phyloP scores from a whole-genome alignment of 2,888 invertebrate genomes.

The Embidobia sp. region DNA sequence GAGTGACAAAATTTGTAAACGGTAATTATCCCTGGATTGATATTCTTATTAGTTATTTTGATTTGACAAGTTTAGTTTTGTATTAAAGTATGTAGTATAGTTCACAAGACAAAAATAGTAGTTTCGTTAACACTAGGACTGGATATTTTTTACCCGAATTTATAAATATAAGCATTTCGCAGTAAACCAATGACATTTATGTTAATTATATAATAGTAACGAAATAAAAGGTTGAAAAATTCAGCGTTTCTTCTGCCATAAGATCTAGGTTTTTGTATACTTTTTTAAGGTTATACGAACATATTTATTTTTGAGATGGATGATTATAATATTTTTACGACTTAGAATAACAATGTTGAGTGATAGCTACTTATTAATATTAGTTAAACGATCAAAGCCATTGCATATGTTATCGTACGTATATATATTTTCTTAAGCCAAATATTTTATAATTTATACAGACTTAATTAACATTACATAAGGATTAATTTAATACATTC shows the following conservation, averaged over 20 bases:
- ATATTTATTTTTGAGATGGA: slow-evolving; percentile 40
- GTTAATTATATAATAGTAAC: slow-evolving; percentile 4
- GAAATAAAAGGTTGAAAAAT: slow-evolving; percentile 25
- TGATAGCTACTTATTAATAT: slow-evolving; percentile 50
- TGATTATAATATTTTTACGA: slow-evolving; percentile 13
- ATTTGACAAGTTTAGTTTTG: slow-evolving; percentile 43
- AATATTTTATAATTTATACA: slow-evolving; percentile 44
- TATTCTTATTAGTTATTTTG: slow-evolving; percentile 39
- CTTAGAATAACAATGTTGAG: slow-evolving; percentile 27
- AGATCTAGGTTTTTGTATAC: slow-evolving; percentile 43
- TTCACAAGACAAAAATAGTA: slow-evolving; percentile 21
- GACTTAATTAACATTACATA: too few relatives aligned
- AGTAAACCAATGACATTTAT: slow-evolving; percentile 37
- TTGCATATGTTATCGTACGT: slow-evolving; percentile 35
- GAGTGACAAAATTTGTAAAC: background rate
- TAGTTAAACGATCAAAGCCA: slow-evolving; percentile 38
- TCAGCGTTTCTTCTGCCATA: slow-evolving; percentile 32
- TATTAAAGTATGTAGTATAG: too few relatives aligned
- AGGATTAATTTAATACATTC: too few relatives aligned
- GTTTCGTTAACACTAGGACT: slow-evolving; percentile 6
- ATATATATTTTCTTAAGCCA: slow-evolving; percentile 64
- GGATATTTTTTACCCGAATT: slow-evolving; percentile 8
- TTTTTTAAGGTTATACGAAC: slow-evolving; percentile 13
- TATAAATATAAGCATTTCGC: slow-evolving; percentile 25
- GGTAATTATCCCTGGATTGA: slow-evolving; percentile 7